phyloP scores from a whole-genome alignment of 2,797 vertebrate genomes.

The Sebastes diaconus region DNA sequence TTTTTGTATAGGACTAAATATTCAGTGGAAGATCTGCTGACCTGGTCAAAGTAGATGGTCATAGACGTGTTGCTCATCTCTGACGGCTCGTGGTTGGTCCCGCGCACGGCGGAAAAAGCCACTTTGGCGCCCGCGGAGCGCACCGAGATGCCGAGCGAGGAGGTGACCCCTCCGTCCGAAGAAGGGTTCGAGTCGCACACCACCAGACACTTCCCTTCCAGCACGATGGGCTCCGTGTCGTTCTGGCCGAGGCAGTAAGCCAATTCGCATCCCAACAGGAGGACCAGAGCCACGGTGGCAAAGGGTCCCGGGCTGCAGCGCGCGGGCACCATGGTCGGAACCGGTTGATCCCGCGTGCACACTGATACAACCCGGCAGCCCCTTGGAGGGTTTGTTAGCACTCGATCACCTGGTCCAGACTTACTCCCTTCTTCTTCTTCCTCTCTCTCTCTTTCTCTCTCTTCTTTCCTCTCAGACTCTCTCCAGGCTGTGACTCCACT shows the following conservation, averaged over 20 bases:
- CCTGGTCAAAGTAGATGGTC: constrained; percentile 98
- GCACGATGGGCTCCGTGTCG: constrained; percentile 97
- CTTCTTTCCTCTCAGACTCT: constrained; percentile 66
- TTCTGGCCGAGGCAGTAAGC: constrained; percentile 88
- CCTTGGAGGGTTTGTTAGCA: constrained; percentile 85
- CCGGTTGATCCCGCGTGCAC: constrained; percentile 78
- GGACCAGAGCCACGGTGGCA: constrained; percentile 86
- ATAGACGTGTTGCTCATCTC: constrained; percentile 98
- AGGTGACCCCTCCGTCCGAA: constrained; percentile 94
- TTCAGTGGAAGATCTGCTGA: constrained; percentile 67
- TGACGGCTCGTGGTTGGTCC: constrained; percentile 92
- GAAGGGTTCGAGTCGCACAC: constrained; percentile 98
- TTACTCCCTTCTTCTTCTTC: constrained; percentile 65
- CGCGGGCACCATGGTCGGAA: constrained; percentile 84
- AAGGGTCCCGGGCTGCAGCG: constrained; percentile 78
- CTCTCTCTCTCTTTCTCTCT: constrained; percentile 54
- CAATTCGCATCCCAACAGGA: constrained; percentile 86
- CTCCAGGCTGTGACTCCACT: constrained; percentile 60
- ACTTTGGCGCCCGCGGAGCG: constrained; percentile 92
- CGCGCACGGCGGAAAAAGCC: constrained; percentile 88
- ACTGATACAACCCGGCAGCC: constrained; percentile 81
- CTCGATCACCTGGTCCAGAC: constrained; percentile 84
- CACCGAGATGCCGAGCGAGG: constrained; percentile 94
- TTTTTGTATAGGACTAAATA: background rate
- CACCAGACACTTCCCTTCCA: constrained; percentile 97